Evolutionary conservation across 2,888 invertebrate genomes (phyloP), one percentile per base, ranked within the genome.

Genomic region (Bhutanitis thaidina): DNA sequence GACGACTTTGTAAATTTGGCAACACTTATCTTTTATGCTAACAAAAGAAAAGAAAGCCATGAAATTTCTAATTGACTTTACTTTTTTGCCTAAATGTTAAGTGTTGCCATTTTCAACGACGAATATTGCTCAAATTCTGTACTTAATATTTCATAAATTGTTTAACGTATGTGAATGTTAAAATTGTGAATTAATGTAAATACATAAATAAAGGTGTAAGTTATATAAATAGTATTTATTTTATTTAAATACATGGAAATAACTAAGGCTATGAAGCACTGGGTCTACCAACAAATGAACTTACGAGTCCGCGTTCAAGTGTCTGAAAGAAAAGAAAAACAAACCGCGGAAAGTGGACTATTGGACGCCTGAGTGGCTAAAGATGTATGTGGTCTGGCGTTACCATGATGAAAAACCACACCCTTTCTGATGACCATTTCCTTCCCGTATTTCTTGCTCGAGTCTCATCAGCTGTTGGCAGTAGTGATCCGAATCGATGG

Each of bases 201-300:
- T 69, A 82, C 79, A 80, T 62, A 59, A 70, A 69, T 84, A 83
- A 82, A 76, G 85, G 85, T 86, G 84, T 85, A 83, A 85, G 84
- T 72, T 76, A 74, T 74, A 67, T 58, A 52, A 54, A 47, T 52
- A 14, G 48, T 49, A 34, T 73, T 70, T 64, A 58, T 71, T 67
- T 58, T 41, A 9, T n/a, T 3, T 20, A 20, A 5, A 20, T 20
- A 2, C 20, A 20, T 20, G 5, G 5, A 20, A 20, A 20, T n/a
- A n/a, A n/a, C n/a, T n/a, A n/a, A n/a, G n/a, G n/a, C n/a, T n/a
- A n/a, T n/a, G n/a, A n/a, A n/a, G n/a, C n/a, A n/a, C n/a, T n/a
- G n/a, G n/a, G n/a, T n/a, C n/a, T n/a, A n/a, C n/a, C n/a, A n/a
- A n/a, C n/a, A n/a, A n/a, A n/a, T n/a, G n/a, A n/a, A n/a, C n/a